Evolutionary conservation across 2,888 invertebrate species (phyloP).

Genomic region (Heteromurus nitidus): DNA sequence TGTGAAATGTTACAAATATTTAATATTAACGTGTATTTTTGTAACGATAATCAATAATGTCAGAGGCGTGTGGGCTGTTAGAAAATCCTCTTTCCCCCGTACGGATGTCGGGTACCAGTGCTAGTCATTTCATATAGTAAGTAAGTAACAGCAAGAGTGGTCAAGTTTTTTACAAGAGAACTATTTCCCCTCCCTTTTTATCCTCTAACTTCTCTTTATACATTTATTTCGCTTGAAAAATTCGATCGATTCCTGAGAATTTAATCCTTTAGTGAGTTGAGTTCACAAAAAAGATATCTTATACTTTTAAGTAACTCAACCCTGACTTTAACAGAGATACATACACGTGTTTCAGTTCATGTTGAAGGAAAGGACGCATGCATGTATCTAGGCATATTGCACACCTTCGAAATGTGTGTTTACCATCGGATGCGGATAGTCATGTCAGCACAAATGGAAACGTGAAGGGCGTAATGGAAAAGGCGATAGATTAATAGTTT

Average conservation of each 20-base stretch:
- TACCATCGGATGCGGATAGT: constrained; percentile 19
- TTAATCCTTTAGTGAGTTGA: too few relatives aligned
- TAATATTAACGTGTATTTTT: too few relatives aligned
- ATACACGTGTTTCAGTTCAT: background rate
- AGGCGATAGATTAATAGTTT: constrained; percentile 70
- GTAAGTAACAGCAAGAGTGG: too few relatives aligned
- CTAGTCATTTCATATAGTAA: too few relatives aligned
- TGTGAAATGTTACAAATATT: too few relatives aligned
- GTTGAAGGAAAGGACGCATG: too few relatives aligned
- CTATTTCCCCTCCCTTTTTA: background rate
- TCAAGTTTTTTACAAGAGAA: too few relatives aligned
- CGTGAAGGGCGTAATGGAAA: constrained; percentile 69
- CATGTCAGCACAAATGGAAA: constrained; percentile 65
- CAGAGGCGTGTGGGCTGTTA: too few relatives aligned
- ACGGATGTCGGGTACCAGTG: too few relatives aligned
- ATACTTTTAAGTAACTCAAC: background rate
- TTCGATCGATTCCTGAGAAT: constrained; percentile 45
- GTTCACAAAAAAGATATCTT: constrained; percentile 18
- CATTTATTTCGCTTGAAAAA: constrained; percentile 49
- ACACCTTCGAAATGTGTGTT: background rate
- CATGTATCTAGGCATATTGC: too few relatives aligned
- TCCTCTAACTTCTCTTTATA: constrained; percentile 46
- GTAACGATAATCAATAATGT: too few relatives aligned
- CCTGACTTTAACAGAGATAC: background rate
- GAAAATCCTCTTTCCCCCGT: too few relatives aligned